Evolutionary conservation across 1,140 invertebrate species (phyloP), one percentile per base, ranked within the genome.

Genomic region (Drosophila persimilis): DNA sequence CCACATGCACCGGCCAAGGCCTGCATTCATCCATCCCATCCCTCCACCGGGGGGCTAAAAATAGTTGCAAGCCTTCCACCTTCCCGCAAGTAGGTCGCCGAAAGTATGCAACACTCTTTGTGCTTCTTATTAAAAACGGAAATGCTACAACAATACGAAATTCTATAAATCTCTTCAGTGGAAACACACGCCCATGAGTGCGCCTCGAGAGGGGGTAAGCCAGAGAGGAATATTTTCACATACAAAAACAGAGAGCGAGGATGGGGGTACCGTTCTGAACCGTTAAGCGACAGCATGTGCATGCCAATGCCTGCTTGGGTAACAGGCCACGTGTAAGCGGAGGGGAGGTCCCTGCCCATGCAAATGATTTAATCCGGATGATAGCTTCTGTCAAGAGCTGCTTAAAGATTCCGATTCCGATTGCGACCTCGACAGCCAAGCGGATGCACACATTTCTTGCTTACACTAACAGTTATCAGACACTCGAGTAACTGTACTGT

Each of bases 11-110:
- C 26, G 58, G 29, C 41, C 71, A 74, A 74, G 71, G 70, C 60
- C 71, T 52, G 8, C 8, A 55, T 56, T 44, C 44, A 47, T n/a
- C 24, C 6, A 11, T 6, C 50, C n/a, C 6, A 11, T 6, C 50
- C 56, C 26, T 51, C 51, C 7, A 17, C 7, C 17, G 45, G 52
- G 20, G 11, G 24, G 53, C 57, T 79, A 53, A 63, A 73, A 56
- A 69, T 62, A 67, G 22, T 15, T 59, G 9, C 67, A 15, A 29
- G 39, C 5, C 17, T 39, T 39, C 35, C 11, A 39, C 35, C 3
- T 4, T 26, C 24, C 35, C 20, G 39, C 3, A 80, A 80, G 54
- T 86, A 44, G 77, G 81, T 77, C 81, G 81, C 48, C 4, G 13
- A 31, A 69, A 67, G 58, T 72, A 64, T 53, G 75, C 66, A 69